Percentiles rank a stretch among this genome's conserved stretches.
Conservation (phyloP, 2,797 vertebrate genomes). For the Lepilemur septentrionalis region DNA sequence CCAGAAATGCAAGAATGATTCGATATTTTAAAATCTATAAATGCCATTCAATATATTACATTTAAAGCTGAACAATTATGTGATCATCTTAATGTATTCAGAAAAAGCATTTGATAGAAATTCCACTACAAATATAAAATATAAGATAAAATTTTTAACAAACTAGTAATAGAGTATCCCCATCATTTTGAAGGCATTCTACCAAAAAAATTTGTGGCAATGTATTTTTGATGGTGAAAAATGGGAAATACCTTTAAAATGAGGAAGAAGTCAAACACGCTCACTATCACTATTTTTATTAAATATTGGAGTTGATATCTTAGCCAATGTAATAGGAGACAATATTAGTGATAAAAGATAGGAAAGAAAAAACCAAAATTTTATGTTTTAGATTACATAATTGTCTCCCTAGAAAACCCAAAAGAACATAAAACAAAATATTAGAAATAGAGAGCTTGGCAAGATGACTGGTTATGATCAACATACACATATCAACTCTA, state of each 20-base stretch:
- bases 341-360: neutral
- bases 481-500: neutral
- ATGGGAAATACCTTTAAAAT: neutral
- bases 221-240: neutral
- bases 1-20: neutral
- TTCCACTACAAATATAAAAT: neutral
- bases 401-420: neutral
- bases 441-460: neutral
- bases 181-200: neutral
- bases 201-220: neutral
- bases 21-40: slow-evolving; percentile 27
- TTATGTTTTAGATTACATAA: neutral
- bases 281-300: neutral
- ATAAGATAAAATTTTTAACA: neutral
- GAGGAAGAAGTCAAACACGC: neutral
- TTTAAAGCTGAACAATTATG: neutral
- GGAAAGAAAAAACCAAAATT: neutral
- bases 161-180: neutral
- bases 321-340: neutral
- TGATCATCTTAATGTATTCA: neutral
- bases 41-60: neutral
- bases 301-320: neutral
- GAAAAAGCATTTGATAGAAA: neutral
- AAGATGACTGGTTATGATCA: neutral
- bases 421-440: neutral